Evolutionary conservation across 2,113 vertebrate genomes (phyloP).

Genomic region (Psittacus erithacus): DNA sequence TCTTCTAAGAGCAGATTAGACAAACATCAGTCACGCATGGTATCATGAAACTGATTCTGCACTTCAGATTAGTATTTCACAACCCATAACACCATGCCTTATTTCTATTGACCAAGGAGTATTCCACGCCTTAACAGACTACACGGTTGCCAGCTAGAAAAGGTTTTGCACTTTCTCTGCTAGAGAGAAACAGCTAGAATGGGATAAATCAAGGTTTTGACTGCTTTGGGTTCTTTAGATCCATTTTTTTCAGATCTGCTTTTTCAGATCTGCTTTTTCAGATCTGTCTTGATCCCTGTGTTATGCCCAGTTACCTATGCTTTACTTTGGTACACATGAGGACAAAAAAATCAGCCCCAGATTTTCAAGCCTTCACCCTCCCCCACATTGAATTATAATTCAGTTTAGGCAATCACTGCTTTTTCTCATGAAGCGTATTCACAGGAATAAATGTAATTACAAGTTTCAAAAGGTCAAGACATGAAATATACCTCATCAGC

Average conservation of each 20-base stretch:
- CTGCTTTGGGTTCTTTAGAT: not conserved
- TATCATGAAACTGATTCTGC: not conserved
- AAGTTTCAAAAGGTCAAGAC: not conserved
- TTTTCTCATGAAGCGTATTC: not conserved
- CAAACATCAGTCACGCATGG: not conserved
- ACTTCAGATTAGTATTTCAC: not conserved
- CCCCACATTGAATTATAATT: not conserved
- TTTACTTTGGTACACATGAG: not conserved
- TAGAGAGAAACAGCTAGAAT: not conserved
- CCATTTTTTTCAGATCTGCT: not conserved
- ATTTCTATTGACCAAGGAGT: not conserved
- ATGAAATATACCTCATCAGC: not conserved
- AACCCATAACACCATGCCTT: not conserved
- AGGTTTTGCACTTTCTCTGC: not conserved
- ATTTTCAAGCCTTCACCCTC: not conserved
- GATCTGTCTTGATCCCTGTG: not conserved
- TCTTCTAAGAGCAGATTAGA: not conserved
- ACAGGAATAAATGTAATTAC: constrained; percentile 1
- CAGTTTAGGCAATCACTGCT: not conserved
- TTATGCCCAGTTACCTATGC: not conserved
- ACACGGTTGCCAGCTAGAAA: not conserved
- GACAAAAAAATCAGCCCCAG: not conserved
- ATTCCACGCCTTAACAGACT: not conserved
- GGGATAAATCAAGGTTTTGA: not conserved
- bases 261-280: too few species aligned